Conservation (phyloP, 2,113 vertebrate genomes). For the Actenoides lindsayi region DNA sequence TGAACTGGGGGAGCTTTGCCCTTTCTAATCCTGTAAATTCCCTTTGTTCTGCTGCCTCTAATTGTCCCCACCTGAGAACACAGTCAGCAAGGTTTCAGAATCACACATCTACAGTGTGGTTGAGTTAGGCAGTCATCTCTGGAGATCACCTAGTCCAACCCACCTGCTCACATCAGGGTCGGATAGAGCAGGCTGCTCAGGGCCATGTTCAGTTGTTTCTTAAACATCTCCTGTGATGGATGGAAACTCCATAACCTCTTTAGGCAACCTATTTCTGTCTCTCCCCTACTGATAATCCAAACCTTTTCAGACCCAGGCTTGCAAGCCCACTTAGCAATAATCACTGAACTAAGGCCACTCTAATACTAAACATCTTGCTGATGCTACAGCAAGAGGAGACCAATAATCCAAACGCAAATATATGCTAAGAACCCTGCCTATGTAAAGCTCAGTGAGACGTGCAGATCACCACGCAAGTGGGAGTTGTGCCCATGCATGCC, state of each 20-base stretch:
- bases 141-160: not conserved
- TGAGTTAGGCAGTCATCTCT: not conserved
- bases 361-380: not conserved
- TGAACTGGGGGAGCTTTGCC: not conserved
- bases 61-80: not conserved
- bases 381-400: not conserved
- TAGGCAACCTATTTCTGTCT: not conserved
- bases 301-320: not conserved
- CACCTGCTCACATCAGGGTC: not conserved
- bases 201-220: not conserved
- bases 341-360: not conserved
- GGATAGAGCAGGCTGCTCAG: not conserved
- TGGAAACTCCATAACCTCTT: not conserved
- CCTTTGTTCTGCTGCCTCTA: not conserved
- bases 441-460: not conserved
- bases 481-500: not conserved
- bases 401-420: not conserved
- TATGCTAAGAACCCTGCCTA: not conserved
- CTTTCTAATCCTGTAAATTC: not conserved
- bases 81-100: not conserved
- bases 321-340: not conserved
- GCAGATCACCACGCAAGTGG: slow-evolving; percentile 14
- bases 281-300: not conserved
- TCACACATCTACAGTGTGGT: rapidly evolving
- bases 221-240: not conserved